These are phyloP conservation scores for Scortum barcoo DNA, from an alignment of 2,113 vertebrate species.

Conservation along the genomic window DNA sequence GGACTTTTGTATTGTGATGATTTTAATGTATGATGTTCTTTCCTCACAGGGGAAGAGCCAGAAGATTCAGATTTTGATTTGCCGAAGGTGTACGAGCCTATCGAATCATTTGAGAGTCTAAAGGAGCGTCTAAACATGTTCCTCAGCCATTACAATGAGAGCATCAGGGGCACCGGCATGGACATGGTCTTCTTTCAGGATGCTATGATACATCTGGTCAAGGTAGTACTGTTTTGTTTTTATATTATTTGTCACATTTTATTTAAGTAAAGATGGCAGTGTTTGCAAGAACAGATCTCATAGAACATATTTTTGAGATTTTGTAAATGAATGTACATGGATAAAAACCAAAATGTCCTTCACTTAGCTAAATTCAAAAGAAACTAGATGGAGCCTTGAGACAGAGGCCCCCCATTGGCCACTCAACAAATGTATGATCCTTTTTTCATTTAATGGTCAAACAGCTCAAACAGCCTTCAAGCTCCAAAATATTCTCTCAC, in stretches of 20 bases:
- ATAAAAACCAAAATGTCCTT: neutral
- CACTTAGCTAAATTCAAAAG: neutral
- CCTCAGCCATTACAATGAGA: constrained; percentile 90
- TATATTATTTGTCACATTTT: neutral
- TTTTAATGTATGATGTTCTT: constrained; percentile 14
- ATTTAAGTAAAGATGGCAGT: neutral
- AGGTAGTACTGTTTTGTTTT: constrained; percentile 82
- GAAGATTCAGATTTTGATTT: constrained; percentile 87
- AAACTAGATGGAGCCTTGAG: neutral
- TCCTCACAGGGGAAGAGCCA: constrained; percentile 86
- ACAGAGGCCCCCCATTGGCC: neutral
- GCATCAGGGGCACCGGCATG: constrained; percentile 89
- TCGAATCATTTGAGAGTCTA: constrained; percentile 88
- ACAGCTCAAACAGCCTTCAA: neutral
- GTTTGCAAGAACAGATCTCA: neutral
- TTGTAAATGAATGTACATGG: neutral
- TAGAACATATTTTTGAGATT: neutral
- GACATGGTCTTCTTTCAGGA: constrained; percentile 97
- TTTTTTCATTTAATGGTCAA: neutral
- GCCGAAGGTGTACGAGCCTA: constrained; percentile 93
- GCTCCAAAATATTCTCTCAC: neutral
- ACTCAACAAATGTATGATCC: neutral
- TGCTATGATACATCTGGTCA: constrained; percentile 94
- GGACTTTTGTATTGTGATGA: neutral
- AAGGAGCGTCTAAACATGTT: constrained; percentile 89